Evolutionary conservation across 2,888 invertebrate species (phyloP).

Genomic region (Zonitis immaculata): DNA sequence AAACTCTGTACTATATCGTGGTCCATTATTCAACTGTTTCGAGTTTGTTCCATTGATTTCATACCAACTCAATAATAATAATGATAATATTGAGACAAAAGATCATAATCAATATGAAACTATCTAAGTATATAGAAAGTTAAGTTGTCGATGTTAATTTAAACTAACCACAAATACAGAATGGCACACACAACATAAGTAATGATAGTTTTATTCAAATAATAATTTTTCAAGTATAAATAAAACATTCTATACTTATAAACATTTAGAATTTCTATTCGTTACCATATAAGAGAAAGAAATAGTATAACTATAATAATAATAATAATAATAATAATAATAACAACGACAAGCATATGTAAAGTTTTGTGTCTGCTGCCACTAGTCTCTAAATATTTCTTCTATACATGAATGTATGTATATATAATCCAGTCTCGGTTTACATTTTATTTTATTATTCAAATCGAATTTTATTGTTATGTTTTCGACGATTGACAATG

Average conservation of each 20-base stretch:
- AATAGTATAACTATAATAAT: not conserved
- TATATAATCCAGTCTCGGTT: too few species aligned
- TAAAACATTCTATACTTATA: slow-evolving; percentile 42
- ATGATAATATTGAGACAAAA: slow-evolving; percentile 6
- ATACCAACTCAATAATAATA: too few species aligned
- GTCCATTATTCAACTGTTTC: too few species aligned
- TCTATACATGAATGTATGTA: too few species aligned
- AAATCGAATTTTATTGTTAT: slow-evolving; percentile 40
- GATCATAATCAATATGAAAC: slow-evolving; percentile 6
- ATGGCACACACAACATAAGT: too few species aligned
- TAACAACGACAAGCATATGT: slow-evolving; percentile 30
- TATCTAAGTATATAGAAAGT: too few species aligned
- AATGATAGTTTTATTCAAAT: slow-evolving; percentile 39
- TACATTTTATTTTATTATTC: slow-evolving; percentile 18
- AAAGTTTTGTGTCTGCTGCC: slow-evolving; percentile 33
- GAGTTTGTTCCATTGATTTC: too few species aligned
- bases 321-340: not conserved
- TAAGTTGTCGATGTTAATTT: slow-evolving; percentile 38
- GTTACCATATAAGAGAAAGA: slow-evolving; percentile 33
- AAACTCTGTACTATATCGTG: too few species aligned
- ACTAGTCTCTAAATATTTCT: slow-evolving; percentile 28
- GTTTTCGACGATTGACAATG: slow-evolving; percentile 40
- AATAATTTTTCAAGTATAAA: slow-evolving; percentile 42
- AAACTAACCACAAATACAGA: slow-evolving; percentile 34
- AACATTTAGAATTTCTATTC: slow-evolving; percentile 31